Percentiles rank a stretch among this genome's conserved stretches.
Conservation (phyloP, 1,140 invertebrate genomes). For the Drosophila parvula region DNA sequence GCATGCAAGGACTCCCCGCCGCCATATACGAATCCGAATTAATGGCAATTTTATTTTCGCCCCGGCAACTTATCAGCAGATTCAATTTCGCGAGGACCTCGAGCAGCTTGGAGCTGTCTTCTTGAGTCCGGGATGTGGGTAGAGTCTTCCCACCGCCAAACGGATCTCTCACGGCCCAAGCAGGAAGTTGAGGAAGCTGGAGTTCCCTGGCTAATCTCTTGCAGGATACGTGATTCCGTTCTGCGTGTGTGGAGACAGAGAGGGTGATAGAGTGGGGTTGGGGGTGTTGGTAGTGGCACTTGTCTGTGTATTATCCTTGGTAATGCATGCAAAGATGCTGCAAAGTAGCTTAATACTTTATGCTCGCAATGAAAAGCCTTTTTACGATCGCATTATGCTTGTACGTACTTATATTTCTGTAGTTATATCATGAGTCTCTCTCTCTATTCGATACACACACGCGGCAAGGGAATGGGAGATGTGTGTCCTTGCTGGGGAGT, state of each 20-base stretch:
- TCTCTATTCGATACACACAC: constrained; percentile 60
- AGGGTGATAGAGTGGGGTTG: background rate
- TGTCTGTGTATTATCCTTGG: constrained; percentile 77
- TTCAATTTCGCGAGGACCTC: constrained; percentile 37
- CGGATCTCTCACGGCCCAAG: background rate
- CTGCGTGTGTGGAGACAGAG: background rate
- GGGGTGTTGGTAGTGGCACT: constrained; percentile 18
- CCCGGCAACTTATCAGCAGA: constrained; percentile 25
- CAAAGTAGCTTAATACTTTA: constrained; percentile 83
- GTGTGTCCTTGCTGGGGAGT: background rate
- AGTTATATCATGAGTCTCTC: constrained; percentile 48
- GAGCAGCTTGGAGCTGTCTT: background rate
- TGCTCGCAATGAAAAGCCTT: constrained; percentile 81
- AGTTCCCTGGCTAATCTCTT: constrained; percentile 25
- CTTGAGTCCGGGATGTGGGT: background rate
- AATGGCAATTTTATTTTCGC: constrained; percentile 43
- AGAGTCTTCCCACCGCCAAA: background rate
- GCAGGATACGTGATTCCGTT: constrained; percentile 40
- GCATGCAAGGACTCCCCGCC: background rate
- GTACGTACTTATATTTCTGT: constrained; percentile 75
- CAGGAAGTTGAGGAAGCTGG: background rate
- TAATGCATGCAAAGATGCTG: constrained; percentile 82
- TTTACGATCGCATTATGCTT: constrained; percentile 82
- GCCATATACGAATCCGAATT: constrained; percentile 5
- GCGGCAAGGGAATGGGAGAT: background rate